Percentiles rank a stretch among this genome's conserved stretches.
phyloP scores from a whole-genome alignment of 2,797 vertebrate genomes.

The Microchirus variegatus region DNA sequence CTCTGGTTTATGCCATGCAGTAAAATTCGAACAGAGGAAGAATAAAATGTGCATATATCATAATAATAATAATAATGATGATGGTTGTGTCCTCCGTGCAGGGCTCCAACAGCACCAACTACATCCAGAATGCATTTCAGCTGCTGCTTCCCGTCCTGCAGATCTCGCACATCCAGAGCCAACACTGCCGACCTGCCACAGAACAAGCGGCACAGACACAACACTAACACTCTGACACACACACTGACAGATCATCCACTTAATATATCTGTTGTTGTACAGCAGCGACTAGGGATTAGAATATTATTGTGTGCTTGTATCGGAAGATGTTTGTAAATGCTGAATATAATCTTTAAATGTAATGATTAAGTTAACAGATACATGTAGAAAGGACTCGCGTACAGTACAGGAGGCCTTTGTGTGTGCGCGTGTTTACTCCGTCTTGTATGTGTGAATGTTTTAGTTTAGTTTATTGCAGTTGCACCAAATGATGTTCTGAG shows the following conservation, averaged over 20 bases:
- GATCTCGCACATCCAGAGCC: conserved; percentile 88
- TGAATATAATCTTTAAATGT: conserved; percentile 25
- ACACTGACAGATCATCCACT: conserved; percentile 31
- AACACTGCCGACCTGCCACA: conserved; percentile 42
- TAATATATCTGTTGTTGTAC: conserved; percentile 64
- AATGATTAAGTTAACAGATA: conserved; percentile 14
- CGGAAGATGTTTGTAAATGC: conserved; percentile 13
- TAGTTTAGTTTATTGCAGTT: conserved; percentile 17
- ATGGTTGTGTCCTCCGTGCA: conserved; percentile 59
- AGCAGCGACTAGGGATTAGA: conserved; percentile 50
- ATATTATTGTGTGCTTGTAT: conserved; percentile 43
- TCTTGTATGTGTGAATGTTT: conserved; percentile 17
- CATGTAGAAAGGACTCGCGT: conserved; percentile 4
- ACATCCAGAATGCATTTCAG: conserved; percentile 94
- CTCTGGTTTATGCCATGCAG: too few species aligned
- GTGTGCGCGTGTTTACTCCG: conserved; percentile 14
- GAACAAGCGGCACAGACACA: conserved; percentile 52
- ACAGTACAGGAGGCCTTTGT: conserved; percentile 7
- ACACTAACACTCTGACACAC: conserved; percentile 53
- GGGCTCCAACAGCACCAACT: conserved; percentile 93
- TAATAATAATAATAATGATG: conserved; percentile 1
- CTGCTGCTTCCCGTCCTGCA: conserved; percentile 94
- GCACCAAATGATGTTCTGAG: conserved; percentile 29
- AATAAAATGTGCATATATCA: not conserved
- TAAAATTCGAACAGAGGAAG: too few species aligned